Base-by-base conservation (phyloP, 2,888 invertebrate species). In the Papilio elwesi region DNA sequence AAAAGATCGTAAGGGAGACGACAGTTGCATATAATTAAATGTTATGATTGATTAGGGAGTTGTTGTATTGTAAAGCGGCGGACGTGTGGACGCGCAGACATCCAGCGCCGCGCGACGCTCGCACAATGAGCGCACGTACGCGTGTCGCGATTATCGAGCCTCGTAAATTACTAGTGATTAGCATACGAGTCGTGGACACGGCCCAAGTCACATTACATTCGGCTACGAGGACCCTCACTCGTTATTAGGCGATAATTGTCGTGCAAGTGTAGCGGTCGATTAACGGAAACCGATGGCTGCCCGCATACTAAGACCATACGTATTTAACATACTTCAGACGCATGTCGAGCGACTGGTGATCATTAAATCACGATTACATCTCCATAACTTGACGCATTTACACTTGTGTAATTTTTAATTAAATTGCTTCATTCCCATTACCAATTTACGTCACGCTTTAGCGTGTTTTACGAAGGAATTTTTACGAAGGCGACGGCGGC, bases 241-340 rank as follows among this genome's bases (percentile, higher is more conserved):
- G 88, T 89, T 91, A 91, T 91, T 90, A 90, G 88, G 86, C 87
- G 87, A 90, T 92, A 92, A 93, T 93, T 92, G 90, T 90, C 86
- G 80, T 83, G 83, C 82, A 87, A 88, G 83, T 88, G 90, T 89
- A 87, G 89, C 89, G 91, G 88, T 87, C 91, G 92, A 91, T 92
- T 92, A 92, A 93, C 91, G 92, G 92, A 88, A 85, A 87, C 81
- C 82, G 81, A 36, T 78, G 77, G 78, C 76, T 77, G 77, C 80
- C 81, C 82, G 85, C 89, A 88, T 89, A 89, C 84, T 87, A 89
- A 91, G 43, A 43, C 82, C 80, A 84, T 83, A 75, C 43, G 63
- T 12, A 70, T 38, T 72, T 67, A 69, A 70, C 70, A 70, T 68
- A 70, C 47, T 47, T 74, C 67, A 65, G 48, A 6, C 63, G 52